Percentiles rank a stretch among this genome's conserved stretches.
These are phyloP conservation scores for Ambastaia sidthimunki DNA, from an alignment of 2,797 vertebrate genomes.

Conservation along the genomic window DNA sequence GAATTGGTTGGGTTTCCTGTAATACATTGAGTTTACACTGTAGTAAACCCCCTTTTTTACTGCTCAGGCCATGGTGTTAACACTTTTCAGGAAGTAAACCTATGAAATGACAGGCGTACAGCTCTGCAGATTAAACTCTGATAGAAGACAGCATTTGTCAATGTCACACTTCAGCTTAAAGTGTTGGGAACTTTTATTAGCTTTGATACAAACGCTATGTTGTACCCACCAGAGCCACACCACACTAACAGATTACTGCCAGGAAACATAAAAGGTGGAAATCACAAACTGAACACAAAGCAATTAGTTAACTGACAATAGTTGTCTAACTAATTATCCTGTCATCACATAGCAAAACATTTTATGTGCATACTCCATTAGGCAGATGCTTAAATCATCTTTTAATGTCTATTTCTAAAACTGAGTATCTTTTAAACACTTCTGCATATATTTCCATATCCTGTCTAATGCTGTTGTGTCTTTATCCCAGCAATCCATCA, in stretches of 20 bases:
- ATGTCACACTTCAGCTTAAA: neutral
- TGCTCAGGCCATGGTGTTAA: no score
- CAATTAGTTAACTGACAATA: neutral
- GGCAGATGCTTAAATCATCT: conserved; percentile 42
- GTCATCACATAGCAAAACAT: conserved; percentile 36
- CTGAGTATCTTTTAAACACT: conserved; percentile 38
- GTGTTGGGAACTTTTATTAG: neutral
- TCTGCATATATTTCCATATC: conserved; percentile 4
- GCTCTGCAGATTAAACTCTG: no score
- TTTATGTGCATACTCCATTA: conserved; percentile 45
- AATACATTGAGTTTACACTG: neutral
- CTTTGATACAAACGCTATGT: conserved; percentile 10
- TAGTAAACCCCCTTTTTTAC: no score
- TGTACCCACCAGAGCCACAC: neutral
- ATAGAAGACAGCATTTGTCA: neutral
- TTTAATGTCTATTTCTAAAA: conserved; percentile 44
- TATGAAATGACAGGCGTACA: no score
- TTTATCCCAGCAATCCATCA: conserved; percentile 94
- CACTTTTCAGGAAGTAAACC: no score
- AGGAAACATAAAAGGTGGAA: conserved; percentile 11
- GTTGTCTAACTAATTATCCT: conserved; percentile 34
- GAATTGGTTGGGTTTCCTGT: neutral
- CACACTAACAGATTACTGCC: neutral
- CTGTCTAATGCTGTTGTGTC: conserved; percentile 71
- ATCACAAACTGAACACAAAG: neutral